Percentiles rank a stretch among this genome's conserved stretches.
These are phyloP conservation scores for Agrenia bidenticulata DNA, from an alignment of 2,888 invertebrate species.

Conservation along the genomic window DNA sequence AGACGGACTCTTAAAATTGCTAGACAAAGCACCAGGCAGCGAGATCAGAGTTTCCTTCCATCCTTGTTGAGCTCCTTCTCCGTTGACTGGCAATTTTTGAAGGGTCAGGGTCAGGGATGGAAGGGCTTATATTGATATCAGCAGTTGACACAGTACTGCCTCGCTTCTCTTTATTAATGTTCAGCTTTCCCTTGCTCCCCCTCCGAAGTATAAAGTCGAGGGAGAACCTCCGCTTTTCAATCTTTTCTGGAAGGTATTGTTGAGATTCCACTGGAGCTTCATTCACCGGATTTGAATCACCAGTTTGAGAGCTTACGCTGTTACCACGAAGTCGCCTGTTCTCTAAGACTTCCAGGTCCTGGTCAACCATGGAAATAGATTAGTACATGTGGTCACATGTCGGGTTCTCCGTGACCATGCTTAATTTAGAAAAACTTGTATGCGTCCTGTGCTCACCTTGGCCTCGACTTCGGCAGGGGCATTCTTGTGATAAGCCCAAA, in stretches of 20 bases:
- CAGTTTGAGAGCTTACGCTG: background rate
- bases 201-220: slow-evolving; percentile 25
- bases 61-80: slow-evolving; percentile 12
- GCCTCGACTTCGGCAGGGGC: background rate
- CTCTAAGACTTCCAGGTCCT: background rate
- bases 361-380: background rate
- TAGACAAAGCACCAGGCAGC: slow-evolving; percentile 26
- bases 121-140: background rate
- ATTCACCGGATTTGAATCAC: no score
- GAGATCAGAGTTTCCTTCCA: slow-evolving; percentile 20
- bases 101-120: background rate
- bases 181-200: background rate
- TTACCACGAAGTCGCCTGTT: background rate
- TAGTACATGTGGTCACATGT: no score
- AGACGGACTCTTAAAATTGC: no score
- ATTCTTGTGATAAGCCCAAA: slow-evolving; percentile 21
- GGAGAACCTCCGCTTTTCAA: slow-evolving; percentile 29
- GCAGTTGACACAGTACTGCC: slow-evolving; percentile 16
- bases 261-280: background rate
- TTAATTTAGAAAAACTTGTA: no score
- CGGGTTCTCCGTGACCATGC: no score
- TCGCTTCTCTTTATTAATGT: background rate
- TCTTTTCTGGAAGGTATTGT: slow-evolving; percentile 8
- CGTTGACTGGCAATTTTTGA: background rate
- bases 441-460: background rate